phyloP scores from a whole-genome alignment of 2,113 vertebrate species.

The Conger conger region DNA sequence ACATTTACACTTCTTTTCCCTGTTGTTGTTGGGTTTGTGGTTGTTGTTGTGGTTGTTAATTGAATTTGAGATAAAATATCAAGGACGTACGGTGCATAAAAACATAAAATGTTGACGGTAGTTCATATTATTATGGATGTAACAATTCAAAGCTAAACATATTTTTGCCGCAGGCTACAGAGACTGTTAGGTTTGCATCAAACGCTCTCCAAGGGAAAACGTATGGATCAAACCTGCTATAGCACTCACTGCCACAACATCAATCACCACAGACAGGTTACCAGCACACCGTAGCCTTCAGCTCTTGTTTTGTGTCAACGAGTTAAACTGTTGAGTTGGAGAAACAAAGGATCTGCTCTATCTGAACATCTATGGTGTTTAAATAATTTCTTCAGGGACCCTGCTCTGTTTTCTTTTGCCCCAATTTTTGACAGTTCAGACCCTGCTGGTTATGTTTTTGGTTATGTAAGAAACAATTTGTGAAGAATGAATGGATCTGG shows the following conservation, averaged over 20 bases:
- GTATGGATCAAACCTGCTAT: constrained; percentile 21
- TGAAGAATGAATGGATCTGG: not conserved
- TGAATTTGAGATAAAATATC: not conserved
- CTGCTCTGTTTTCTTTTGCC: not conserved
- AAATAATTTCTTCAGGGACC: constrained; percentile 5
- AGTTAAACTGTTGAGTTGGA: not conserved
- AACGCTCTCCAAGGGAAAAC: constrained; percentile 14
- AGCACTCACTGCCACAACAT: constrained; percentile 7
- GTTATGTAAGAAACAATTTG: not conserved
- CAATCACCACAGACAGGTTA: constrained; percentile 16
- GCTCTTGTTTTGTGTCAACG: constrained; percentile 14
- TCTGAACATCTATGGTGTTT: not conserved
- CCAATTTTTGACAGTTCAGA: not conserved
- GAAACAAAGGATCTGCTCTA: constrained; percentile 3
- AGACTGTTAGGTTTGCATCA: constrained; percentile 19
- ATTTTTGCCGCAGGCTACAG: constrained; percentile 22
- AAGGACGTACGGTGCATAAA: not conserved
- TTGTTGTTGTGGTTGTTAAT: not conserved
- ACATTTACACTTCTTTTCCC: not conserved
- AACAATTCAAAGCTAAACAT: constrained; percentile 26
- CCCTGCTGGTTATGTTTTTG: not conserved
- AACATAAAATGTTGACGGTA: constrained; percentile 15
- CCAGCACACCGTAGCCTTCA: not conserved
- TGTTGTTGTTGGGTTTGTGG: not conserved
- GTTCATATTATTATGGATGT: not conserved